phyloP scores from a whole-genome alignment of 2,113 vertebrate species.

The Australoheros scitulus region DNA sequence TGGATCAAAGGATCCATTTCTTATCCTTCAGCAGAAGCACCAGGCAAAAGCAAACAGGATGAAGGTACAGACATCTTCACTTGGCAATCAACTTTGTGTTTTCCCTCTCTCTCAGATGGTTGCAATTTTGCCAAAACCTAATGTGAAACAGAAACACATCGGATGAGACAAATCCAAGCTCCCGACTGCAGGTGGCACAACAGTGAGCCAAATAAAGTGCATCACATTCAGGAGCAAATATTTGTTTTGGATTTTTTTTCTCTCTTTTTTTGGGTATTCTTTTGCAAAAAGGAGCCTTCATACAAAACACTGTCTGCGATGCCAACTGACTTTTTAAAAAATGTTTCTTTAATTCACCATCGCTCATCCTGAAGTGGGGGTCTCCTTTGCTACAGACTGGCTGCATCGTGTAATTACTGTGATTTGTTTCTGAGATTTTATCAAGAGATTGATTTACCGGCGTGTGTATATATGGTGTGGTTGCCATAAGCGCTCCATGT shows the following conservation, averaged over 20 bases:
- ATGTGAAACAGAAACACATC: conserved; percentile 30
- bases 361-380: not conserved
- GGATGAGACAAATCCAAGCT: conserved; percentile 26
- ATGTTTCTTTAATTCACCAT: not conserved
- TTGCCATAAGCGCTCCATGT: conserved; percentile 13
- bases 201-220: conserved; percentile 23
- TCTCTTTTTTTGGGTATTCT: not conserved
- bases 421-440: conserved; percentile 33
- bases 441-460: conserved; percentile 45
- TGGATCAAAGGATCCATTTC: conserved; percentile 55
- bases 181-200: conserved; percentile 25
- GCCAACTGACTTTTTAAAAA: not conserved
- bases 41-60: conserved; percentile 52
- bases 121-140: conserved; percentile 26
- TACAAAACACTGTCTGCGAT: conserved; percentile 15
- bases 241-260: not conserved
- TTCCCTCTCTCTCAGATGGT: conserved; percentile 4
- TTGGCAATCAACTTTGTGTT: not conserved
- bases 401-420: conserved; percentile 14
- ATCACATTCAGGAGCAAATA: conserved; percentile 23
- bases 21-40: conserved; percentile 48
- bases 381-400: not conserved
- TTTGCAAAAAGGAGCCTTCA: conserved; percentile 28
- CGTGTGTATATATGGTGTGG: conserved; percentile 36
- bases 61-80: conserved; percentile 34